A percentile compares a stretch with the other conserved stretches of the same genome.
Conservation (phyloP, 53 echinoderm and acorn worm genomes). For the Henricia sp. region DNA sequence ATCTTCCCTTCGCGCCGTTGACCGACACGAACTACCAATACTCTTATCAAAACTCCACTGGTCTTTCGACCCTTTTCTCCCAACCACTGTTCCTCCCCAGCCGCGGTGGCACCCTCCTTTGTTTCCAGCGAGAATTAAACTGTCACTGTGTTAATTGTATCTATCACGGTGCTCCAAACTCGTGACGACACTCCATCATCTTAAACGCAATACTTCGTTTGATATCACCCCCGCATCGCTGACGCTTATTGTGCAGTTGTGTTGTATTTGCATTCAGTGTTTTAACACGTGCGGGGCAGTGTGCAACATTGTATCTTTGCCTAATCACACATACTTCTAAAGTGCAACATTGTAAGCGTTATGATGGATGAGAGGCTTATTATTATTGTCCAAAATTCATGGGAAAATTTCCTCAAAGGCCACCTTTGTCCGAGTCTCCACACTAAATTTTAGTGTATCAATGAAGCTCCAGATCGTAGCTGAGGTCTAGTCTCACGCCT, state of each 20-base stretch:
- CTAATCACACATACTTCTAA: background rate
- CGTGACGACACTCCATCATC: slow-evolving; percentile 32
- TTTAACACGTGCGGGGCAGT: background rate
- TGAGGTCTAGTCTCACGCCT: no score
- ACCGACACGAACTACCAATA: slow-evolving; percentile 52
- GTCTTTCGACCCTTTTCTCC: background rate
- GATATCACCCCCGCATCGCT: background rate
- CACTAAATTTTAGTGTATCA: no score
- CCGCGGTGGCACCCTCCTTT: slow-evolving; percentile 42
- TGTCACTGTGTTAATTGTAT: background rate
- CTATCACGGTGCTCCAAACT: background rate
- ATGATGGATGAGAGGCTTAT: slow-evolving; percentile 1
- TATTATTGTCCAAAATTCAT: background rate
- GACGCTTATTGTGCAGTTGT: slow-evolving; percentile 1
- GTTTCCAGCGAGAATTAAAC: background rate
- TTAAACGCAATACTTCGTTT: background rate
- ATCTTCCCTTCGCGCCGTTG: slow-evolving; percentile 18
- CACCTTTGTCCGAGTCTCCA: no score
- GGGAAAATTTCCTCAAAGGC: no score
- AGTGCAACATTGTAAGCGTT: background rate
- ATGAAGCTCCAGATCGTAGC: no score
- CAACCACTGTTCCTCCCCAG: background rate
- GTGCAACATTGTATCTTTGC: background rate
- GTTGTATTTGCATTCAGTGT: slow-evolving; percentile 14
- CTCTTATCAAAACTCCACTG: slow-evolving; percentile 29